Conservation (phyloP, 2,888 invertebrate genomes). For the Drosophila kanekoi region DNA sequence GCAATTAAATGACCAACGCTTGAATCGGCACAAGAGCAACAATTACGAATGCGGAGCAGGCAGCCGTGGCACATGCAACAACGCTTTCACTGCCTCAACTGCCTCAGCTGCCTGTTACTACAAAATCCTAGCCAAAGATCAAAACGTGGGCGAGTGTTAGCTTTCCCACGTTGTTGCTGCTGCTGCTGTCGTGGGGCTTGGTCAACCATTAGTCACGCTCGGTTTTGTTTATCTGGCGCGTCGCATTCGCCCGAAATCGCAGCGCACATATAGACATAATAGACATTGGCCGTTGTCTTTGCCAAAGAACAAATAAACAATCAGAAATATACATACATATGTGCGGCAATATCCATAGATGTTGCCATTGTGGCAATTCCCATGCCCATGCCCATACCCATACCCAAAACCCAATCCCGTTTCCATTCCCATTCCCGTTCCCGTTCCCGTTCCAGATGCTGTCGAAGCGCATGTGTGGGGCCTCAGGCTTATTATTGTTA, state of each 20-base stretch:
- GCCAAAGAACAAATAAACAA: slow-evolving; percentile 58
- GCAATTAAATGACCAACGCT: slow-evolving; percentile 67
- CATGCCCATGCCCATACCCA: no score
- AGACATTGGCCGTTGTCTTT: slow-evolving; percentile 37
- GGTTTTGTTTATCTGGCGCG: slow-evolving; percentile 49
- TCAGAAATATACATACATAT: slow-evolving; percentile 15
- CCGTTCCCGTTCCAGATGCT: slow-evolving; percentile 28
- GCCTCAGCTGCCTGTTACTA: not conserved
- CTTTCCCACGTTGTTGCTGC: slow-evolving; percentile 55
- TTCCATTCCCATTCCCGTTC: slow-evolving; percentile 11
- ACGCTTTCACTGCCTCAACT: slow-evolving; percentile 46
- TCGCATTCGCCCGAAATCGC: slow-evolving; percentile 27
- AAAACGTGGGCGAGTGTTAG: slow-evolving; percentile 51
- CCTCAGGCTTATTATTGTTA: slow-evolving; percentile 34
- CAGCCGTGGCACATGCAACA: slow-evolving; percentile 55
- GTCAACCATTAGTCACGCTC: slow-evolving; percentile 66
- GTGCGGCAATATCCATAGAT: slow-evolving; percentile 35
- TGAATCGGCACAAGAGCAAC: slow-evolving; percentile 64
- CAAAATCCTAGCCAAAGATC: slow-evolving; percentile 51
- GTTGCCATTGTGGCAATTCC: slow-evolving; percentile 16
- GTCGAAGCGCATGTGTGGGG: slow-evolving; percentile 45
- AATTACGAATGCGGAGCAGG: slow-evolving; percentile 76
- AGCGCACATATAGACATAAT: slow-evolving; percentile 14
- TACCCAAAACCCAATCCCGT: not conserved
- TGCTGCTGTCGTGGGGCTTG: slow-evolving; percentile 49